phyloP scores from a whole-genome alignment of 2,888 invertebrate species.

The Epinotia demarniana region DNA sequence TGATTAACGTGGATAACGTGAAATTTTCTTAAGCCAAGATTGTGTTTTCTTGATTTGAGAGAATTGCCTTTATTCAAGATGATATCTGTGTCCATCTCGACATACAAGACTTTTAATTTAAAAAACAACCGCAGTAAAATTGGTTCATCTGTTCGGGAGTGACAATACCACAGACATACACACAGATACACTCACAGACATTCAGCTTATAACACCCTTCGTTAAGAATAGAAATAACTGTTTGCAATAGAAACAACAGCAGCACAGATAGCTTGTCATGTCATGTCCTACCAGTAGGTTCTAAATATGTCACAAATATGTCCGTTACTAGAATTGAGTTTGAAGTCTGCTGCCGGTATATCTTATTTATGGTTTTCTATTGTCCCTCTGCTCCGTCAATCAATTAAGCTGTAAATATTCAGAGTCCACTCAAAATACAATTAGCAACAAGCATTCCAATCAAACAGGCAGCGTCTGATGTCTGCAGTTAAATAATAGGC shows the following conservation, averaged over 20 bases:
- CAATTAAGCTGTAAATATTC: constrained; percentile 37
- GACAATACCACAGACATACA: no score
- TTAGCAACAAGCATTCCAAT: constrained; percentile 37
- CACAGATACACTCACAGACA: no score
- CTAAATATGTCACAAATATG: constrained; percentile 4
- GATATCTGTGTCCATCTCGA: no score
- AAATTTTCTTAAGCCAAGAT: no score
- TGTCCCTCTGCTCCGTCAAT: constrained; percentile 28
- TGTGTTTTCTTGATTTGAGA: no score
- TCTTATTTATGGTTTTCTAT: constrained; percentile 19
- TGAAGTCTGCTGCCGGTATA: constrained; percentile 6
- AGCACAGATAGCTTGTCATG: background rate
- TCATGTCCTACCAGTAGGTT: constrained; percentile 4
- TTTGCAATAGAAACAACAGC: background rate
- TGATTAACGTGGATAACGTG: no score
- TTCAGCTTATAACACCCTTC: background rate
- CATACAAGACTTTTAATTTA: no score
- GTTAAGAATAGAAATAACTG: background rate
- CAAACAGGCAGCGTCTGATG: constrained; percentile 28
- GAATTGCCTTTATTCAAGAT: no score
- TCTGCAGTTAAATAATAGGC: constrained; percentile 46
- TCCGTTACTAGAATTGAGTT: constrained; percentile 2
- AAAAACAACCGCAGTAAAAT: no score
- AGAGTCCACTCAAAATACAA: constrained; percentile 20
- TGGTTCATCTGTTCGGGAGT: no score